Conservation (phyloP, 2,888 invertebrate genomes). For the Sminthurides aquaticus region DNA sequence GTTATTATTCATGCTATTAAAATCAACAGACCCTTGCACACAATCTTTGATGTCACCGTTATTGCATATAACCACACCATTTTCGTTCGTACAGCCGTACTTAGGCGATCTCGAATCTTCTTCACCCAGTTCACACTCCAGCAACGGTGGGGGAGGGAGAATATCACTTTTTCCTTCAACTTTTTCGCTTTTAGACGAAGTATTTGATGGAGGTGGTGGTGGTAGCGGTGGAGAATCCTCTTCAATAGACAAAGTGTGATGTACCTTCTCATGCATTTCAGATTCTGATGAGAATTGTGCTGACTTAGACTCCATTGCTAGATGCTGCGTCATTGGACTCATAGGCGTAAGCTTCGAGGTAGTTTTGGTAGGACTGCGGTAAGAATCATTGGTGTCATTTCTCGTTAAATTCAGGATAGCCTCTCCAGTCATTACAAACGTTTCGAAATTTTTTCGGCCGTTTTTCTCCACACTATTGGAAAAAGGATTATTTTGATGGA, state of each 20-base stretch:
- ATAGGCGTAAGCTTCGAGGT: constrained; percentile 40
- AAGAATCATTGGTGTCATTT: constrained; percentile 40
- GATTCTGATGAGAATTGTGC: constrained; percentile 15
- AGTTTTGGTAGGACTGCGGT: constrained; percentile 39
- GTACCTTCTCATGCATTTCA: not conserved
- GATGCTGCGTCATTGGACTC: constrained; percentile 33
- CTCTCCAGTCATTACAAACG: constrained; percentile 97
- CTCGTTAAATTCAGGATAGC: constrained; percentile 85
- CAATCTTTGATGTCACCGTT: constrained; percentile 12
- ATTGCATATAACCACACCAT: constrained; percentile 20
- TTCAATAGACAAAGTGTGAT: constrained; percentile 16
- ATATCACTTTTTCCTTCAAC: constrained; percentile 36
- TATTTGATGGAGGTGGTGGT: constrained; percentile 35
- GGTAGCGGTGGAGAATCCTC: constrained; percentile 35
- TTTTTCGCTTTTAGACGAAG: constrained; percentile 25
- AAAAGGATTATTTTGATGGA: constrained; percentile 25
- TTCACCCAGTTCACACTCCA: constrained; percentile 16
- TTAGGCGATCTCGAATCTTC: constrained; percentile 7
- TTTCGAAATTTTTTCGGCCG: constrained; percentile 59
- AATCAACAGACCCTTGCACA: constrained; percentile 13
- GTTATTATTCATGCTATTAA: constrained; percentile 34
- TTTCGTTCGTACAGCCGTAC: constrained; percentile 16
- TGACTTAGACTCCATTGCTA: constrained; percentile 1
- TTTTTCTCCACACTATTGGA: constrained; percentile 29
- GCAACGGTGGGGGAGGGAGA: constrained; percentile 35